Base-by-base conservation (phyloP, 1,140 invertebrate species). In the Zeugodacus cucurbitae region DNA sequence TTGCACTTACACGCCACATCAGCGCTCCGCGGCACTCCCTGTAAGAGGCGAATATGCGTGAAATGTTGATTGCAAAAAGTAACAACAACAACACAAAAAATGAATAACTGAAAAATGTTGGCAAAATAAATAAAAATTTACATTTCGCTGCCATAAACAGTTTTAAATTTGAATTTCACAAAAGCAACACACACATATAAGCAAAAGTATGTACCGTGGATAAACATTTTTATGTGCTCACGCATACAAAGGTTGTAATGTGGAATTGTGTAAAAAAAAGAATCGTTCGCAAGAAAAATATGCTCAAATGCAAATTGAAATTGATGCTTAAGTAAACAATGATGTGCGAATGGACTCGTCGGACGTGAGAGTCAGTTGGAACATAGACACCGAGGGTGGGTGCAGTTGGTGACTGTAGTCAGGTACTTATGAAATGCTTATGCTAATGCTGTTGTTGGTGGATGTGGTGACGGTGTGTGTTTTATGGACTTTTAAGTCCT, bases 101-200 rank as follows among this genome's bases (percentile, higher is more conserved):
- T 26, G 8, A 41, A 41, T 17, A 54, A 54, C 14, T 54, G 48
- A 78, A 22, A 86, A 20, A 88, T 86, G 62, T 87, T 89, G 89
- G 90, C 90, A 91, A 90, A 92, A 89, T 89, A 93, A 93, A 93
- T 93, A 93, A 89, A 91, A 93, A 93, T 93, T 93, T 92, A 92
- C 92, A 93, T 93, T 92, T 93, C 91, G 92, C 92, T 93, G 92
- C 91, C 91, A 93, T 93, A 92, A 93, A 93, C 92, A 93, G 90
- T 93, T 93, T 92, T 91, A 91, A 92, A 86, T 86, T 86, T 86
- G 54, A 86, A 86, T 58, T 58, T 58, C 22, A 41, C 74, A 44
- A 34, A 70, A 32, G 10, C n/a, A 59, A 17, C 64, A 14, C 29
- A 34, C 29, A 37, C 58, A 20, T n/a, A 59, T 5, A n/a, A 20